Conservation (phyloP, 2,888 invertebrate species). For the Synergus itoensis region DNA sequence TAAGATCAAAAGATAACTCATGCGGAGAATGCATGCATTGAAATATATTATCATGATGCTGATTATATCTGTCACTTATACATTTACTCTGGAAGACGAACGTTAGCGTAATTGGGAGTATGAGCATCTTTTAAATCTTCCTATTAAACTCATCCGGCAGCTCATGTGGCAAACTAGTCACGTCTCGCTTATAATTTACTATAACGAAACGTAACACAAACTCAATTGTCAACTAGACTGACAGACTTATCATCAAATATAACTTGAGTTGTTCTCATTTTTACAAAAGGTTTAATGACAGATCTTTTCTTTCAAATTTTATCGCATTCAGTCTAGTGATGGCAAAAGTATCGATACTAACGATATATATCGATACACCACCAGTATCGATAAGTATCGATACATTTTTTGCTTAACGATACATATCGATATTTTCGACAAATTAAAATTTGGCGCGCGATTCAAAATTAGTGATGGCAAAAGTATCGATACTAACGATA, state of each 20-base stretch:
- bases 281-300: background rate
- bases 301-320: background rate
- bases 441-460: no score
- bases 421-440: no score
- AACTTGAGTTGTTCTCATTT: background rate
- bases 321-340: background rate
- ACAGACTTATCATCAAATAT: slow-evolving; percentile 34
- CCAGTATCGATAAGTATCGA: no score
- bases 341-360: no score
- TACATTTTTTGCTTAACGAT: no score
- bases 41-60: background rate
- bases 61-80: background rate
- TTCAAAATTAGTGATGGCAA: no score
- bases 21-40: background rate
- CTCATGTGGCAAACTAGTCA: slow-evolving; percentile 68
- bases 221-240: slow-evolving; percentile 61
- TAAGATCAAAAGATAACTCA: no score
- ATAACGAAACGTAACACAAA: slow-evolving; percentile 73
- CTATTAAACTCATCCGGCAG: slow-evolving; percentile 46
- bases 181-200: slow-evolving; percentile 70
- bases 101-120: slow-evolving; percentile 12
- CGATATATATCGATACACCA: no score
- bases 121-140: slow-evolving; percentile 34
- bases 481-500: no score
- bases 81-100: slow-evolving; percentile 19